A percentile compares a stretch with the other conserved stretches of the same genome.
phyloP scores from a whole-genome alignment of 2,113 vertebrate species.

The Percina caprodes region DNA sequence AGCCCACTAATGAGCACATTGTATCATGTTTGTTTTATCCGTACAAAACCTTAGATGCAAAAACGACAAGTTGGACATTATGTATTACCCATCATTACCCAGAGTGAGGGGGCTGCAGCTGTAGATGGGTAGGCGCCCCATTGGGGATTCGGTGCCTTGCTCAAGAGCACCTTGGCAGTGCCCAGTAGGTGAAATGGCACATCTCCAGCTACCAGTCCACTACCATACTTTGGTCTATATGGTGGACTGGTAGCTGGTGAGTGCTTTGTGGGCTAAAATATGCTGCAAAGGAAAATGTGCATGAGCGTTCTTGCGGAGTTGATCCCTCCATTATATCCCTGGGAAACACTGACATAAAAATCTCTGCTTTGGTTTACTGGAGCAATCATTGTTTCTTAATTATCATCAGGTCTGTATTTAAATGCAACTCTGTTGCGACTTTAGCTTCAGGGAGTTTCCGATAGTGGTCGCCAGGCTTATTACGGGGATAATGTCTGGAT shows the following conservation, averaged over 20 bases:
- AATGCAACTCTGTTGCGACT: constrained; percentile 23
- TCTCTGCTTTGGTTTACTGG: constrained; percentile 39
- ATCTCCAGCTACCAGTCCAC: too few relatives aligned
- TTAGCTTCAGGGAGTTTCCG: constrained; percentile 43
- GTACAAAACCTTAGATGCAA: too few relatives aligned
- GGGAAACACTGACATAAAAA: constrained; percentile 32
- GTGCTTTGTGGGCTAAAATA: constrained; percentile 2
- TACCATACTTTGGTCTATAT: too few relatives aligned
- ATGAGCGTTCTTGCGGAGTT: not conserved
- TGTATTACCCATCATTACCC: not conserved
- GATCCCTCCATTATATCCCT: constrained; percentile 20
- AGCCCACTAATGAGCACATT: not conserved
- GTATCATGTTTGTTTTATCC: too few relatives aligned
- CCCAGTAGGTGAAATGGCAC: too few relatives aligned
- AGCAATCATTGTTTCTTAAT: constrained; percentile 51
- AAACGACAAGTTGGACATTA: not conserved
- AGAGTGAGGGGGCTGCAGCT: too few relatives aligned
- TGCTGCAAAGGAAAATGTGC: constrained; percentile 28
- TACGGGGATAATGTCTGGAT: constrained; percentile 48
- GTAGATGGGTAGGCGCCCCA: too few relatives aligned
- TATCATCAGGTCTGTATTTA: constrained; percentile 35
- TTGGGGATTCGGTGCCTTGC: too few relatives aligned
- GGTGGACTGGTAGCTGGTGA: too few relatives aligned
- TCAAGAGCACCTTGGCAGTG: too few relatives aligned
- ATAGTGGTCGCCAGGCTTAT: constrained; percentile 29